Conservation (phyloP, 2,888 invertebrate genomes). For the Sphecodes monilicornis region DNA sequence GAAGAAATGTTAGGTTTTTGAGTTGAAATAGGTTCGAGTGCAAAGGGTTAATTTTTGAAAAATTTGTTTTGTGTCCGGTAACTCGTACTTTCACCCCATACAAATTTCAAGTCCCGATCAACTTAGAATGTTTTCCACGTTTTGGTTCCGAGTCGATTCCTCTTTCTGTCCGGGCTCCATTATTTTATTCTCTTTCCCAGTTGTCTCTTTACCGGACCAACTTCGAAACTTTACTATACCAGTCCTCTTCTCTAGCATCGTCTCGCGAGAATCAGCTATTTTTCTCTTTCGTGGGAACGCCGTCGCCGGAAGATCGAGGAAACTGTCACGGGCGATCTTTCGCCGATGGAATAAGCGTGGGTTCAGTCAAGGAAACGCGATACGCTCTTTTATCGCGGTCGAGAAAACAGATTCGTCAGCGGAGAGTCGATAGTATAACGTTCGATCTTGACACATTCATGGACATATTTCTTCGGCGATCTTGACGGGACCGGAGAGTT, state of each 20-base stretch:
- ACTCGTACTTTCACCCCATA: no score
- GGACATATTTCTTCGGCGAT: neutral
- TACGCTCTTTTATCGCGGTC: constrained; percentile 44
- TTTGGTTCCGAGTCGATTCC: neutral
- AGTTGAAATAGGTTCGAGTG: no score
- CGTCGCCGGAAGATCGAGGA: constrained; percentile 31
- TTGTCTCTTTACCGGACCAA: constrained; percentile 36
- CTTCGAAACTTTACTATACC: constrained; percentile 59
- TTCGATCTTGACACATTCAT: constrained; percentile 30
- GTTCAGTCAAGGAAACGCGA: constrained; percentile 15
- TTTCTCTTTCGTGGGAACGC: constrained; percentile 37
- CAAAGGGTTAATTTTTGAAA: no score
- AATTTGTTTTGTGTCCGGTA: no score
- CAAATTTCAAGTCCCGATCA: constrained; percentile 22
- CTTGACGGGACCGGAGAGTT: neutral
- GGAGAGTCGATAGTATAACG: constrained; percentile 12
- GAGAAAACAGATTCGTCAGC: constrained; percentile 57
- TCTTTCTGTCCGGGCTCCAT: constrained; percentile 21
- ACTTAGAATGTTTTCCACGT: constrained; percentile 17
- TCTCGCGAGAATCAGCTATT: constrained; percentile 51
- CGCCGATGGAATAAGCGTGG: constrained; percentile 46
- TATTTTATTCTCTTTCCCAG: constrained; percentile 37
- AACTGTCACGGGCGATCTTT: constrained; percentile 53
- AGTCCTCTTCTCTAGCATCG: constrained; percentile 25
- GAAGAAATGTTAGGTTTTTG: no score